Base-by-base conservation (phyloP, 2,888 invertebrate species). In the Parasteatoda lunata region DNA sequence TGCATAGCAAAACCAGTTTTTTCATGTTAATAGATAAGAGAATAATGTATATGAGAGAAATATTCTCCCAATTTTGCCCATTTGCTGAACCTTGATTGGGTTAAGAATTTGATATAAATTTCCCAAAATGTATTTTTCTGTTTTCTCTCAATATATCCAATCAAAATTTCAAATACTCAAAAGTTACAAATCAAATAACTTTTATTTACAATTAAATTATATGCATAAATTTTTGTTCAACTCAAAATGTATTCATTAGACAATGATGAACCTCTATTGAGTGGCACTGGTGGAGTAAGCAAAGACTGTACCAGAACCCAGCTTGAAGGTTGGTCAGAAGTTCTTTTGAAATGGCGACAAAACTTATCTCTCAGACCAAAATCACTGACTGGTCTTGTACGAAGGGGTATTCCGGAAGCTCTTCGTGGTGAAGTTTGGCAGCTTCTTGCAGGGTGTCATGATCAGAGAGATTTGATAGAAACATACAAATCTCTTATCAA, bases 351-450 rank as follows among this genome's bases (percentile, higher is more conserved):
- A 81, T 92, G 93, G 93, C 89, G 90, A 59, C 89, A 89, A 59
- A 92, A 92, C 84, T 90, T 92, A 11, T 87, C 91, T 4, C 91
- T 91, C 83, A 91, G 96, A 15, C 98, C 99, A 0, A 95, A 96
- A 89, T 95, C 97, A 89, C 92, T 98, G 76, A 93, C 94, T 2
- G 93, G 95, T 15, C 92, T 98, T 65, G 96, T 98, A 0, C 94
- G 95, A 72, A 90, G 91, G 69, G 99, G 99, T 0, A 96, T 99
- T 80, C 99, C 99, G 0, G 99, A 99, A 92, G 97, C 98, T 0
- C 93, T 99, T 52, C 94, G 99, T 54, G 98, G 98, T 0, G 98
- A 98, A 92, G 97, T 99, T 70, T 99, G 99, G 99, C 97, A 98
- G 92, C 94, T 98, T 84, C 93, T 99, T 89, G 96, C 98, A 15